Conservation (phyloP, 2,113 vertebrate species). For the Tauraco erythrolophus region DNA sequence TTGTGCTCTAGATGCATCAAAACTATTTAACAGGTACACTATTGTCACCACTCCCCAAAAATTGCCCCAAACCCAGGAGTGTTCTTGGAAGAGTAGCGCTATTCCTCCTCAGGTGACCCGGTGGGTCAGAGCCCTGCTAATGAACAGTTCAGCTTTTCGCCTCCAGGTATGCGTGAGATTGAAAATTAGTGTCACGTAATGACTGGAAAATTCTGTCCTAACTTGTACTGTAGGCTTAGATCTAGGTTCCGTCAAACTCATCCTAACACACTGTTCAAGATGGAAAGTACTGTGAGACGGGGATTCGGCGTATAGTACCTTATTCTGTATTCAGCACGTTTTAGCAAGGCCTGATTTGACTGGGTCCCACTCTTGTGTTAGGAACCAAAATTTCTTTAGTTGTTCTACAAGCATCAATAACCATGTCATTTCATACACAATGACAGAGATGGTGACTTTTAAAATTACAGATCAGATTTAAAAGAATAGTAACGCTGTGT, state of each 20-base stretch:
- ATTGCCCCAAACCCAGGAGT: background rate
- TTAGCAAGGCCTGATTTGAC: background rate
- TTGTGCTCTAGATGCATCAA: background rate
- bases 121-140: background rate
- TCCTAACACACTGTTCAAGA: background rate
- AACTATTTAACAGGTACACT: background rate
- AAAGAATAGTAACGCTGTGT: background rate
- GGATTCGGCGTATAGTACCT: background rate
- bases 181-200: background rate
- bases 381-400: background rate
- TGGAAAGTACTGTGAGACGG: background rate
- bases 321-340: background rate
- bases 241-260: background rate
- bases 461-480: background rate
- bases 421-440: background rate
- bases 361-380: background rate
- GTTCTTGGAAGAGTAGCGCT: background rate
- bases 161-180: accelerated
- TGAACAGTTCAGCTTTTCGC: background rate
- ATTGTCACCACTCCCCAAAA: background rate
- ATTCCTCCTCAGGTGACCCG: background rate
- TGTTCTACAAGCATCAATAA: background rate
- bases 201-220: background rate
- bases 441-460: background rate
- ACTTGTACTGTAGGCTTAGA: background rate